Conservation (phyloP, 1,140 invertebrate genomes). For the Drosophila sulfurigaster region DNA sequence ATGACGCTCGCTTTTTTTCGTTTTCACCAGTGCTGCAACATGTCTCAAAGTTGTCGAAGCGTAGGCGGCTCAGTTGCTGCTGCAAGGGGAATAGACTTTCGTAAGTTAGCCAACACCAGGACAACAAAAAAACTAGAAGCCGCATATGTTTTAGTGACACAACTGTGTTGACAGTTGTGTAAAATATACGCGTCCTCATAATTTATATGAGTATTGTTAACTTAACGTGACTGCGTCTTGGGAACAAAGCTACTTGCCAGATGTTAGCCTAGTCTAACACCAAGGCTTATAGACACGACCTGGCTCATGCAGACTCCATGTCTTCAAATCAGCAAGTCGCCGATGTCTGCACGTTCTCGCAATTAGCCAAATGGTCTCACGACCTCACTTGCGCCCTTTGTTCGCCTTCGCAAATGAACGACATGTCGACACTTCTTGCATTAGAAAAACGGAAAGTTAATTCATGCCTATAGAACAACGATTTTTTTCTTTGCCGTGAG, state of each 20-base stretch:
- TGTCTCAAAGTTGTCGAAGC: constrained; percentile 80
- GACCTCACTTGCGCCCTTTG: constrained; percentile 45
- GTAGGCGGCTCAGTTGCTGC: constrained; percentile 47
- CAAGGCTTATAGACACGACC: constrained; percentile 18
- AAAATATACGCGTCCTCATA: constrained; percentile 79
- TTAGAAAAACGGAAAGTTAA: background rate
- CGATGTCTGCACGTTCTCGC: constrained; percentile 60
- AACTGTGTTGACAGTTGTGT: constrained; percentile 77
- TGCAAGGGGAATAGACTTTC: constrained; percentile 61
- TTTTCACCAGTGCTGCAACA: constrained; percentile 65
- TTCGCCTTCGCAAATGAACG: constrained; percentile 12
- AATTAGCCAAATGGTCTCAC: constrained; percentile 75
- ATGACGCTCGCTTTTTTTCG: constrained; percentile 37
- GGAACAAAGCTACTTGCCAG: constrained; percentile 33
- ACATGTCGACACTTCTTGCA: background rate
- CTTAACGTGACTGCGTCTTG: constrained; percentile 74
- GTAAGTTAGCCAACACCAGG: constrained; percentile 40
- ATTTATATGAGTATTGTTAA: constrained; percentile 82
- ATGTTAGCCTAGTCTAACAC: constrained; percentile 22
- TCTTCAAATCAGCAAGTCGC: constrained; percentile 14
- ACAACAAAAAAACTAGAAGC: constrained; percentile 64
- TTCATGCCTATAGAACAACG: background rate
- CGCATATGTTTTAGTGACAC: constrained; percentile 79
- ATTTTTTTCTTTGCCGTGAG: background rate
- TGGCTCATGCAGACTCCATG: constrained; percentile 2